Percentiles rank a stretch among this genome's conserved stretches.
Evolutionary conservation across 2,888 invertebrate genomes (phyloP).

Genomic region (Leucoma salicis): DNA sequence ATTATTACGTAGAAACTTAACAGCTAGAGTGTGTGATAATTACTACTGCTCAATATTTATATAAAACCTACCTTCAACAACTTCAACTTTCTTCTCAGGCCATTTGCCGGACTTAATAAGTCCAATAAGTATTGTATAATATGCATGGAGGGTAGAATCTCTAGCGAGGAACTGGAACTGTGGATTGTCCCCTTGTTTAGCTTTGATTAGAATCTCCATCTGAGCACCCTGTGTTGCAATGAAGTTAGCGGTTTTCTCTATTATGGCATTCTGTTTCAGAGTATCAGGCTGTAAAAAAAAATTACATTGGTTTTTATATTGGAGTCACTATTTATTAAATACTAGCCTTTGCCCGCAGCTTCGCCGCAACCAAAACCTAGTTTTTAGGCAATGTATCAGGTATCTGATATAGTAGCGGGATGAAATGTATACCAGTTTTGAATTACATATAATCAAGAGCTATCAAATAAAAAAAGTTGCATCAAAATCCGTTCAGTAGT

Average conservation of each 20-base stretch:
- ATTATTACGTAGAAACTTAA: too few relatives aligned
- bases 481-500: too few relatives aligned
- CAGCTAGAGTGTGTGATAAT: too few relatives aligned
- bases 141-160: slow-evolving; percentile 91
- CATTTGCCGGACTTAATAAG: slow-evolving; percentile 65
- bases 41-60: too few relatives aligned
- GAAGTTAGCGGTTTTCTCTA: slow-evolving; percentile 96
- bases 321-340: too few relatives aligned
- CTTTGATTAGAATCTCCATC: slow-evolving; percentile 99
- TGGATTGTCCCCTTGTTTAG: slow-evolving; percentile 96
- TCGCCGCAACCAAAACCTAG: too few relatives aligned
- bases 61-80: slow-evolving; percentile 58
- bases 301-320: not conserved
- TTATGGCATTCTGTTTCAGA: slow-evolving; percentile 94
- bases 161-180: slow-evolving; percentile 97
- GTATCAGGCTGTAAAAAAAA: slow-evolving; percentile 87
- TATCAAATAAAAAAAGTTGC: too few relatives aligned
- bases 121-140: slow-evolving; percentile 89
- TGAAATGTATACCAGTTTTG: too few relatives aligned
- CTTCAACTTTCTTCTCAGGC: slow-evolving; percentile 60
- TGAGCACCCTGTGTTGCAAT: slow-evolving; percentile 95
- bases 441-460: too few relatives aligned
- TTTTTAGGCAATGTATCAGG: too few relatives aligned
- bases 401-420: too few relatives aligned
- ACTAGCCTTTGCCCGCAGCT: too few relatives aligned